phyloP scores from a whole-genome alignment of 2,113 vertebrate genomes.

The Gobius niger region DNA sequence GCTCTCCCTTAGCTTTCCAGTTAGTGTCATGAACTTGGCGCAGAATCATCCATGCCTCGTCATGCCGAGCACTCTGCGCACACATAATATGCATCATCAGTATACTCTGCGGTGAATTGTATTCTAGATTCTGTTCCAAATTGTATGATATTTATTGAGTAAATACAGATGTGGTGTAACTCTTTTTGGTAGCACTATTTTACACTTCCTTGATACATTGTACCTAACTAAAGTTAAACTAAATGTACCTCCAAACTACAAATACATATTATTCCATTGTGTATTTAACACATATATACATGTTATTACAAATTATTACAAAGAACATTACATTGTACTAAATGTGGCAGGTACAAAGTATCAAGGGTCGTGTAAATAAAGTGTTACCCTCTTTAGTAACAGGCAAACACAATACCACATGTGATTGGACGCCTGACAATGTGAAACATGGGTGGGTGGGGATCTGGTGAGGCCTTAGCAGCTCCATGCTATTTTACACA shows the following conservation, averaged over 20 bases:
- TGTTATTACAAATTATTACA: too few relatives aligned
- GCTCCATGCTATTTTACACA: slow-evolving; percentile 56
- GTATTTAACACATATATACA: too few relatives aligned
- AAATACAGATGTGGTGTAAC: slow-evolving; percentile 27
- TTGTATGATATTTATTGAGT: slow-evolving; percentile 24
- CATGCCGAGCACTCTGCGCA: slow-evolving; percentile 88
- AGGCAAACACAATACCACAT: slow-evolving; percentile 62
- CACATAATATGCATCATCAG: slow-evolving; percentile 8
- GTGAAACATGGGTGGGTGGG: slow-evolving; percentile 41
- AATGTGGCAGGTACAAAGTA: too few relatives aligned
- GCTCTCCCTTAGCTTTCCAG: slow-evolving; percentile 94
- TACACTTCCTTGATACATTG: too few relatives aligned
- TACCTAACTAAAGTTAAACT: too few relatives aligned
- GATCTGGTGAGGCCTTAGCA: slow-evolving; percentile 50
- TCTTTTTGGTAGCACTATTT: too few relatives aligned
- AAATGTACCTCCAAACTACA: too few relatives aligned
- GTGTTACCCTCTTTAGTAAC: too few relatives aligned
- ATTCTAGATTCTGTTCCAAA: too few relatives aligned
- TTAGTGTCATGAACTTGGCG: slow-evolving; percentile 95
- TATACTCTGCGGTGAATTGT: not conserved
- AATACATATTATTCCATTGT: too few relatives aligned
- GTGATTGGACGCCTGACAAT: slow-evolving; percentile 55
- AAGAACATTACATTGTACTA: too few relatives aligned
- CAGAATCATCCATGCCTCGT: slow-evolving; percentile 98
- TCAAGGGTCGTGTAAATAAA: too few relatives aligned